These are phyloP conservation scores for Hofmannophila pseudospretella DNA, from an alignment of 2,888 invertebrate genomes.

Conservation along the genomic window DNA sequence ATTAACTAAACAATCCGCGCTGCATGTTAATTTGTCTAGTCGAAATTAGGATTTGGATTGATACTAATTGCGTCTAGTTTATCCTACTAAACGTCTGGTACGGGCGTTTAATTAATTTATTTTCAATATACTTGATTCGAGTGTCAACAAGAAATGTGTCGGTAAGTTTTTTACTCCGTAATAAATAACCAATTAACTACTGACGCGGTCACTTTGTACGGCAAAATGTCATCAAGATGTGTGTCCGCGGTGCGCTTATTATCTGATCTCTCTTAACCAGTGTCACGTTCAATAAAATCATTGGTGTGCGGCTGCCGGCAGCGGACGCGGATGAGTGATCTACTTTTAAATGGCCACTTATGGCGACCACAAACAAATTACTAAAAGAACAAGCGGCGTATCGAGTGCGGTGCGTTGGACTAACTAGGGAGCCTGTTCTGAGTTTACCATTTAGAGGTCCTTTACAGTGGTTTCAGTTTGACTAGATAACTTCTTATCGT, in stretches of 20 bases:
- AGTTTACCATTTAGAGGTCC: conserved; percentile 21
- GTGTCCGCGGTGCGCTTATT: conserved; percentile 47
- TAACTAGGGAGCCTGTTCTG: conserved; percentile 32
- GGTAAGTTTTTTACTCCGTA: conserved; percentile 26
- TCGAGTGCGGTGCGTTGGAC: conserved; percentile 24
- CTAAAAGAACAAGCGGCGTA: conserved; percentile 36
- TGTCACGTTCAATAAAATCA: conserved; percentile 63
- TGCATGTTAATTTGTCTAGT: conserved; percentile 49
- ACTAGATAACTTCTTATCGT: not conserved
- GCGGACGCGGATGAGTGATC: conserved; percentile 46
- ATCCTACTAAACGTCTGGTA: conserved; percentile 13
- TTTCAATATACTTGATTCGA: conserved; percentile 14
- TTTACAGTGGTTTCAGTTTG: conserved; percentile 16
- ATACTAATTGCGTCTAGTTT: conserved; percentile 14
- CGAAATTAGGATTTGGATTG: conserved; percentile 5
- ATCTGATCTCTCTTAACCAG: conserved; percentile 62
- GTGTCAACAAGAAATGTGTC: conserved; percentile 23
- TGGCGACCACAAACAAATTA: conserved; percentile 55
- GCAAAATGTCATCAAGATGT: conserved; percentile 54
- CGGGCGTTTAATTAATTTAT: conserved; percentile 14
- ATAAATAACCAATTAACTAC: conserved; percentile 53
- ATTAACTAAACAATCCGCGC: conserved; percentile 54
- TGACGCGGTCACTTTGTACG: conserved; percentile 42
- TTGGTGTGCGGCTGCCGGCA: conserved; percentile 32
- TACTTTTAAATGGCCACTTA: conserved; percentile 59